Evolutionary conservation across 2,113 vertebrate genomes (phyloP).

Genomic region (Odocoileus virginianus): DNA sequence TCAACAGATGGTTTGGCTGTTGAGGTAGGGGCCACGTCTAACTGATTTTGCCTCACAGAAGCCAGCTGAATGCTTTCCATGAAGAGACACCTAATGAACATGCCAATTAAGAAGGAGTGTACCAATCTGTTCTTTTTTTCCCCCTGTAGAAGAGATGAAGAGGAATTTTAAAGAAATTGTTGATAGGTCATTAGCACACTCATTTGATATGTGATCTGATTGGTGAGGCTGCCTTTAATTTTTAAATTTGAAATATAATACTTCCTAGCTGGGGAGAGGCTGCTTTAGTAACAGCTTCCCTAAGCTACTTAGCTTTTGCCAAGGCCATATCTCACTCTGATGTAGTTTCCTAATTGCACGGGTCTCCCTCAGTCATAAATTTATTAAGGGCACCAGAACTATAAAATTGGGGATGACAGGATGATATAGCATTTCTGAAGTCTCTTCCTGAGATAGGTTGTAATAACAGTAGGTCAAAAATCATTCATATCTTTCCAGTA

Average conservation of each 20-base stretch:
- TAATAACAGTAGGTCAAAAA: neutral
- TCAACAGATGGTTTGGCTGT: neutral
- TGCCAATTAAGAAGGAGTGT: neutral
- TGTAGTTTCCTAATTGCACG: neutral
- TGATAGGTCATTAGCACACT: slow-evolving; percentile 5
- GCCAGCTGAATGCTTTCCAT: neutral
- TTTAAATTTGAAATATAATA: slow-evolving; percentile 32
- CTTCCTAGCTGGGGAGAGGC: neutral
- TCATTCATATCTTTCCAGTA: neutral
- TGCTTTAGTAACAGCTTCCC: neutral
- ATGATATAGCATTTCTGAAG: neutral
- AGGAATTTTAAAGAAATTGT: slow-evolving; percentile 23
- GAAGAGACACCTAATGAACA: neutral
- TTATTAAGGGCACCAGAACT: neutral
- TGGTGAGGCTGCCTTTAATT: slow-evolving; percentile 23
- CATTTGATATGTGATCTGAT: neutral
- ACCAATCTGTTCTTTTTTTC: neutral
- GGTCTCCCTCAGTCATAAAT: neutral
- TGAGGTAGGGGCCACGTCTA: neutral
- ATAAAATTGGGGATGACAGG: neutral
- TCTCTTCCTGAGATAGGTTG: neutral
- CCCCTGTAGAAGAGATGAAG: neutral
- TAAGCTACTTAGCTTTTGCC: neutral
- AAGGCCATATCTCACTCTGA: neutral
- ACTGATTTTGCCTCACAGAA: neutral